Percentiles rank a stretch among this genome's conserved stretches.
Evolutionary conservation across 2,113 vertebrate genomes (phyloP).

Genomic region (Oreotragus oreotragus): DNA sequence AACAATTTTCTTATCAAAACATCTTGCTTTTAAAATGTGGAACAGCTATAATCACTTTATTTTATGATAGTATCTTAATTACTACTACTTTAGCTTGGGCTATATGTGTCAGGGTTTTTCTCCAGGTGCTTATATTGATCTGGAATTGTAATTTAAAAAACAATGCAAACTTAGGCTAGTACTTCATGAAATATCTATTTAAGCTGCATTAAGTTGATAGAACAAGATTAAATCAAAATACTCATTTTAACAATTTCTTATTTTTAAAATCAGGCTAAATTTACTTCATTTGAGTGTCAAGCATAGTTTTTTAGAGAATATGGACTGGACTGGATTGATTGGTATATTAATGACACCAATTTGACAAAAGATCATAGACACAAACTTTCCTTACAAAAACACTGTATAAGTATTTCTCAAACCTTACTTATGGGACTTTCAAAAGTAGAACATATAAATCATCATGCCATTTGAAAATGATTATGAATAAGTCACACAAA

Average conservation of each 20-base stretch:
- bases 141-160: too few relatives aligned
- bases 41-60: constrained; percentile 58
- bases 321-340: constrained; percentile 27
- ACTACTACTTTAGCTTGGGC: too few relatives aligned
- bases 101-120: too few relatives aligned
- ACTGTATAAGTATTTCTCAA: constrained; percentile 40
- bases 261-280: too few relatives aligned
- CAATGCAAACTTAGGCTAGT: too few relatives aligned
- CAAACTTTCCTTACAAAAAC: constrained; percentile 42
- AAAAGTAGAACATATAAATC: constrained; percentile 51
- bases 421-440: constrained; percentile 34
- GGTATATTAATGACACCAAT: constrained; percentile 37
- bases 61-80: constrained; percentile 64
- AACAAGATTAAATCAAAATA: too few relatives aligned
- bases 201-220: too few relatives aligned
- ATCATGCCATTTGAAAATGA: constrained; percentile 35
- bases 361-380: constrained; percentile 48
- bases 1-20: constrained; percentile 67
- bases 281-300: too few relatives aligned
- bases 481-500: constrained; percentile 30
- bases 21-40: constrained; percentile 64
- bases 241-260: too few relatives aligned
- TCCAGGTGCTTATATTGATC: too few relatives aligned
- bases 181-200: too few relatives aligned
- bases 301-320: constrained; percentile 59